Evolutionary conservation across 2,113 vertebrate genomes (phyloP).

Genomic region (Callopanchax toddi): DNA sequence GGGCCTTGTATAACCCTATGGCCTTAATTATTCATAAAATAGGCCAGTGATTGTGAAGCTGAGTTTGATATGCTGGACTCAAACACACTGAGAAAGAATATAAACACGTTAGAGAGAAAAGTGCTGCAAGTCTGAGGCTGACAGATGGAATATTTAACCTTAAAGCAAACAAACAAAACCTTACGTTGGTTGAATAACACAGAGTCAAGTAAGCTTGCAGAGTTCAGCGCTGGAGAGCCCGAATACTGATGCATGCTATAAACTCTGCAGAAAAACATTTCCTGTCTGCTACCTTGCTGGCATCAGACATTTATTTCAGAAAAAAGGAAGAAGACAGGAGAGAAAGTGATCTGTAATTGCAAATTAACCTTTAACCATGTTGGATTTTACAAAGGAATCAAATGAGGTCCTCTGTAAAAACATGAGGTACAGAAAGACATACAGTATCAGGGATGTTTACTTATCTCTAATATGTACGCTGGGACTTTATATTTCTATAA

Average conservation of each 20-base stretch:
- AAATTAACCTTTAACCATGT: too few relatives aligned
- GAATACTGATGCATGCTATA: neutral
- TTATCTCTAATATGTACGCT: neutral
- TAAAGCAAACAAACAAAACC: neutral
- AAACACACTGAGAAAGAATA: neutral
- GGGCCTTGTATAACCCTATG: slow-evolving; percentile 3
- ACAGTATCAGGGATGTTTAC: neutral
- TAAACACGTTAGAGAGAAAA: neutral
- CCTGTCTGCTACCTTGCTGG: neutral
- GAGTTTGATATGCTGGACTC: slow-evolving; percentile 1
- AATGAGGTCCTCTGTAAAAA: too few relatives aligned
- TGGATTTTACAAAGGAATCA: neutral
- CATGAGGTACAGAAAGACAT: neutral
- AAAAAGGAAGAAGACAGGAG: neutral
- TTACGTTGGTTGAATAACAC: too few relatives aligned
- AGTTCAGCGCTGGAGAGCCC: neutral
- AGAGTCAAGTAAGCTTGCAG: neutral
- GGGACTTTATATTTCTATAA: neutral
- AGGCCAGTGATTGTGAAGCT: slow-evolving; percentile 6
- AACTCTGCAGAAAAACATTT: neutral
- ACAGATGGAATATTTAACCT: neutral
- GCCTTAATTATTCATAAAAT: slow-evolving; percentile 57
- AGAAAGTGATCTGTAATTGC: neutral
- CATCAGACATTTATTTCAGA: neutral
- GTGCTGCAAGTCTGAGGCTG: neutral